phyloP scores from a whole-genome alignment of 2,888 invertebrate species.

The Salticus scenicus region DNA sequence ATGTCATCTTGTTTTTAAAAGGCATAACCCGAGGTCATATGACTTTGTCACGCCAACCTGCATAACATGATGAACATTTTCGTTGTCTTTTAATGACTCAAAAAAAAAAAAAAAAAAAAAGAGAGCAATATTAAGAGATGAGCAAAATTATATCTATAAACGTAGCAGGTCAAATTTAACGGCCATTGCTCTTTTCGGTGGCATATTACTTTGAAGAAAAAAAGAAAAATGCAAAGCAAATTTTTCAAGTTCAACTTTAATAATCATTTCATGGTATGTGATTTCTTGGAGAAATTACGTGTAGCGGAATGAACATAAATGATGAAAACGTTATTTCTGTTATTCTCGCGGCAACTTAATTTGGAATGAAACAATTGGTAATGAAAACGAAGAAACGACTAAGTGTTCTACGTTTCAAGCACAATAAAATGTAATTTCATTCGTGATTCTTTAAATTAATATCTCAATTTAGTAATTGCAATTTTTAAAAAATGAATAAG shows the following conservation, averaged over 20 bases:
- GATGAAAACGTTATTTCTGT: too few relatives aligned
- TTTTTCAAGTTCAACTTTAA: neutral
- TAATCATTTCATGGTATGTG: neutral
- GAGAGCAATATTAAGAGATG: neutral
- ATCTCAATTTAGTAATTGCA: too few relatives aligned
- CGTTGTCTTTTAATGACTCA: slow-evolving; percentile 23
- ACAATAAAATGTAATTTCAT: too few relatives aligned
- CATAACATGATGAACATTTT: slow-evolving; percentile 28
- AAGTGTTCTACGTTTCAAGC: too few relatives aligned
- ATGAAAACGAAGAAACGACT: too few relatives aligned
- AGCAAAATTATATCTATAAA: neutral
- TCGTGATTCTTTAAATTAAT: too few relatives aligned
- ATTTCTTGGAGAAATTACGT: neutral
- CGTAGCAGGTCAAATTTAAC: slow-evolving; percentile 47
- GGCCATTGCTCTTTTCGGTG: slow-evolving; percentile 29
- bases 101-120: neutral
- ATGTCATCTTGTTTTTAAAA: too few relatives aligned
- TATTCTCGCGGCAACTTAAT: too few relatives aligned
- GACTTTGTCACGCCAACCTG: slow-evolving; percentile 40
- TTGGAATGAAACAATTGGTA: too few relatives aligned
- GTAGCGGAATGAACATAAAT: too few relatives aligned
- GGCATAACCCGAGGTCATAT: neutral
- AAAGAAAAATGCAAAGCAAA: too few relatives aligned
- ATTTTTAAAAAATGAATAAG: too few relatives aligned
- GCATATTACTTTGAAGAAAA: neutral